These are phyloP conservation scores for Junonia oenone DNA, from an alignment of 2,888 invertebrate genomes.

Conservation along the genomic window DNA sequence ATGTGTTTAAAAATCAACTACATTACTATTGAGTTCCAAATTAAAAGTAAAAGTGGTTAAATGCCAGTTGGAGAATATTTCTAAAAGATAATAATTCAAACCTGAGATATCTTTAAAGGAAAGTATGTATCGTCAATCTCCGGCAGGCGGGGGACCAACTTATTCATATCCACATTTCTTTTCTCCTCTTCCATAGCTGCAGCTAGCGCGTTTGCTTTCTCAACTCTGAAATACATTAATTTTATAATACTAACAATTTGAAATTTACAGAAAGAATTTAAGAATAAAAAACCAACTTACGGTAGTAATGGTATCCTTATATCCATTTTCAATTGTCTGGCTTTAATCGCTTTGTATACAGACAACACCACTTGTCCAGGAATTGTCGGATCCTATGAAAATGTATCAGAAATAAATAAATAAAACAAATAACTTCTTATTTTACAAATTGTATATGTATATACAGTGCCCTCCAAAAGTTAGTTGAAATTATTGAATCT, in stretches of 20 bases:
- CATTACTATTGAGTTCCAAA: too few relatives aligned
- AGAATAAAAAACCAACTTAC: too few relatives aligned
- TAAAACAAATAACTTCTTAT: too few relatives aligned
- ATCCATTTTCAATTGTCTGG: conserved; percentile 78
- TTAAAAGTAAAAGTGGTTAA: too few relatives aligned
- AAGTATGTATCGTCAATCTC: conserved; percentile 79
- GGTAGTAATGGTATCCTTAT: conserved; percentile 77
- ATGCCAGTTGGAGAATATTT: too few relatives aligned
- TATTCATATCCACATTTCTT: conserved; percentile 35
- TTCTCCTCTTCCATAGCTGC: conserved; percentile 43
- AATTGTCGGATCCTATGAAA: conserved; percentile 59
- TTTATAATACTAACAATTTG: neutral
- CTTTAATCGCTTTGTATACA: conserved; percentile 87
- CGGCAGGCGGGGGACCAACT: conserved; percentile 74
- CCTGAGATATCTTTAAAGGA: conserved; percentile 76
- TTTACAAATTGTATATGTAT: too few relatives aligned
- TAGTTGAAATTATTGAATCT: too few relatives aligned
- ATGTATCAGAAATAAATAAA: too few relatives aligned
- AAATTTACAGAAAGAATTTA: too few relatives aligned
- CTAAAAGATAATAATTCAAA: conserved; percentile 39
- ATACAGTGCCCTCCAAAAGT: too few relatives aligned
- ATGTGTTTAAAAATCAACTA: too few relatives aligned
- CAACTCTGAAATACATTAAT: conserved; percentile 49
- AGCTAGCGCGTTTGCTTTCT: conserved; percentile 70
- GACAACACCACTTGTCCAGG: conserved; percentile 82